Percentiles rank a stretch among this genome's conserved stretches.
Evolutionary conservation across 2,888 invertebrate species (phyloP).

Genomic region (Clistopyga incitator): DNA sequence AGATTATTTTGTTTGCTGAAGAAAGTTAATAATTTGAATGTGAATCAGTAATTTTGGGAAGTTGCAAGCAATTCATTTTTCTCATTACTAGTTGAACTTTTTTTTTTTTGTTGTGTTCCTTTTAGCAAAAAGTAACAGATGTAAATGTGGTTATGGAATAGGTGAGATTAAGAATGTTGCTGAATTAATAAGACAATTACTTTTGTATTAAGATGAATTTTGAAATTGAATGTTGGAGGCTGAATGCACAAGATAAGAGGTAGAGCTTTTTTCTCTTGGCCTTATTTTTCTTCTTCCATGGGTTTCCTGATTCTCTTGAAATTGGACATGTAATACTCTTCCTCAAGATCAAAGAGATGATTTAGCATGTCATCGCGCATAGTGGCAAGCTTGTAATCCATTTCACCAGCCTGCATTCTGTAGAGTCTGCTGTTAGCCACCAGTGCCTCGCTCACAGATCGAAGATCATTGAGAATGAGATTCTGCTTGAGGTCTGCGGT

Average conservation of each 20-base stretch:
- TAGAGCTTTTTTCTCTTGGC: neutral
- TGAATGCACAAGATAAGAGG: neutral
- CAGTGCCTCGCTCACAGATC: slow-evolving; percentile 98
- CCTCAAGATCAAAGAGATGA: slow-evolving; percentile 96
- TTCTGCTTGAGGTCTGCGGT: slow-evolving; percentile 99
- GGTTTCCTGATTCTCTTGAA: slow-evolving; percentile 87
- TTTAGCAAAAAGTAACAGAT: too few species aligned
- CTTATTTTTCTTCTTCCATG: neutral
- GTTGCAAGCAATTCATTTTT: too few species aligned
- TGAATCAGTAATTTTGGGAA: neutral
- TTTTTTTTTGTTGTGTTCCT: too few species aligned
- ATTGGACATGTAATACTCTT: slow-evolving; percentile 95
- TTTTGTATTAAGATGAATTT: too few species aligned
- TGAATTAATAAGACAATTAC: neutral
- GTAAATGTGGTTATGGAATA: neutral
- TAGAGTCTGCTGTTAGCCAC: slow-evolving; percentile 96
- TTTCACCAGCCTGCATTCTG: slow-evolving; percentile 92
- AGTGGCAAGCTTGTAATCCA: slow-evolving; percentile 96
- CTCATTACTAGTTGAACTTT: too few species aligned
- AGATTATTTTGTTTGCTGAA: neutral
- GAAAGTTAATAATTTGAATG: neutral
- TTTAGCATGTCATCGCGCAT: slow-evolving; percentile 97
- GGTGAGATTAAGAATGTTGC: neutral
- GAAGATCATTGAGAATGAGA: slow-evolving; percentile 98
- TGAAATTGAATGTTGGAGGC: neutral